Evolutionary conservation across 2,888 invertebrate genomes (phyloP).

Genomic region (Ichneumoninae sp.): DNA sequence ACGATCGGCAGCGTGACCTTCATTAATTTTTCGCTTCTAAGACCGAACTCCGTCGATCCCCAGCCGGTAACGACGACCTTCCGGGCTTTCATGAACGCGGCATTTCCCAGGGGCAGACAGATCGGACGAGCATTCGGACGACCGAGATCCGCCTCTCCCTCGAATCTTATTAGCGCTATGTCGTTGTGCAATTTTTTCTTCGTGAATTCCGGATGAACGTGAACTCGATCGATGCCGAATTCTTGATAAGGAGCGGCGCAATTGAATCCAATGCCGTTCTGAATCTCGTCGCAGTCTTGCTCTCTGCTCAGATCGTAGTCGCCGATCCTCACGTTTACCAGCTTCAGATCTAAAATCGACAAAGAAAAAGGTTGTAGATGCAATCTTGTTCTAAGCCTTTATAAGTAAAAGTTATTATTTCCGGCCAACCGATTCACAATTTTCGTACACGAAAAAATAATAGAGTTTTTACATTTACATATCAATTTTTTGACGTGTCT

Average conservation of each 20-base stretch:
- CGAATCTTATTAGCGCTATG: conserved; percentile 73
- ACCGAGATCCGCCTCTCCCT: conserved; percentile 63
- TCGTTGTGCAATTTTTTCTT: conserved; percentile 69
- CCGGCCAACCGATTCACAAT: not conserved
- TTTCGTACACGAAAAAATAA: not conserved
- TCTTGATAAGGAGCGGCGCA: conserved; percentile 75
- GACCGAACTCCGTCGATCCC: conserved; percentile 71
- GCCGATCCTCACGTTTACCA: conserved; percentile 73
- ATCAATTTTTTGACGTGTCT: too few species aligned
- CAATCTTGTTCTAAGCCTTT: not conserved
- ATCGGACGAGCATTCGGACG: conserved; percentile 71
- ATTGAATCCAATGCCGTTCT: conserved; percentile 61
- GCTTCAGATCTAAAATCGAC: conserved; percentile 58
- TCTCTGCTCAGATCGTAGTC: conserved; percentile 73
- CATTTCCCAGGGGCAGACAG: conserved; percentile 72
- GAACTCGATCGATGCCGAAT: conserved; percentile 65
- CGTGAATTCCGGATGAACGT: conserved; percentile 71
- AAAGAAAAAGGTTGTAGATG: not conserved
- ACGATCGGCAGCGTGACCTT: conserved; percentile 68
- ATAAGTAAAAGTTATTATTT: not conserved
- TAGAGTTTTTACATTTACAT: not conserved
- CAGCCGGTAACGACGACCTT: conserved; percentile 72
- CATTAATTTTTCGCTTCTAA: conserved; percentile 61
- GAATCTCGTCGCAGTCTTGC: conserved; percentile 71
- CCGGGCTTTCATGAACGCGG: not conserved